Percentiles rank a stretch among this genome's conserved stretches.
Conservation (phyloP, 2,888 invertebrate species). For the Halictus quadricinctus region DNA sequence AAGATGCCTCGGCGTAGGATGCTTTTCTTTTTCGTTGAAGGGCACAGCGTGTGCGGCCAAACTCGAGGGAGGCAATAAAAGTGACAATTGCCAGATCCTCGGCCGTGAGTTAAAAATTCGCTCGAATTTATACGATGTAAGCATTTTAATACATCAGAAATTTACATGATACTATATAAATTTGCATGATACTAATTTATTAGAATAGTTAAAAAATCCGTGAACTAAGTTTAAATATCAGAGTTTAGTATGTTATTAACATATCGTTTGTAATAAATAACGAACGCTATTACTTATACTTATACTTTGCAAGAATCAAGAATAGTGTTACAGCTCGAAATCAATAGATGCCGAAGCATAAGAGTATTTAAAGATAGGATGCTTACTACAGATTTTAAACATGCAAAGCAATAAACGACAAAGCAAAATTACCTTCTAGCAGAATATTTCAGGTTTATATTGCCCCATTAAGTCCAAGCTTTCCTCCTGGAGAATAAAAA, state of each 20-base stretch:
- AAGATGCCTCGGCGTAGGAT: too few species aligned
- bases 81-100: too few species aligned
- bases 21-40: too few species aligned
- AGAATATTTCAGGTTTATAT: slow-evolving; percentile 92
- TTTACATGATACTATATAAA: too few species aligned
- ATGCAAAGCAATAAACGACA: slow-evolving; percentile 81
- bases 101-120: too few species aligned
- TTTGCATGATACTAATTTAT: not conserved
- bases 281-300: not conserved
- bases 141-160: not conserved
- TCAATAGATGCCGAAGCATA: not conserved
- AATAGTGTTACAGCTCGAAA: slow-evolving; percentile 1
- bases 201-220: not conserved
- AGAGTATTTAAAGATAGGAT: slow-evolving; percentile 7
- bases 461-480: slow-evolving; percentile 91
- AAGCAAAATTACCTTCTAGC: slow-evolving; percentile 86
- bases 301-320: not conserved
- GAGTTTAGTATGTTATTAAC: slow-evolving; percentile 1
- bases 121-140: not conserved
- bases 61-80: too few species aligned
- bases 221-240: not conserved
- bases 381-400: slow-evolving; percentile 20
- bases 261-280: slow-evolving; percentile 5
- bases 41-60: too few species aligned
- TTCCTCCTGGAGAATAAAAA: slow-evolving; percentile 87